Evolutionary conservation across 2,113 vertebrate genomes (phyloP), one percentile per base, ranked within the genome.

Genomic region (Hipposideros armiger): DNA sequence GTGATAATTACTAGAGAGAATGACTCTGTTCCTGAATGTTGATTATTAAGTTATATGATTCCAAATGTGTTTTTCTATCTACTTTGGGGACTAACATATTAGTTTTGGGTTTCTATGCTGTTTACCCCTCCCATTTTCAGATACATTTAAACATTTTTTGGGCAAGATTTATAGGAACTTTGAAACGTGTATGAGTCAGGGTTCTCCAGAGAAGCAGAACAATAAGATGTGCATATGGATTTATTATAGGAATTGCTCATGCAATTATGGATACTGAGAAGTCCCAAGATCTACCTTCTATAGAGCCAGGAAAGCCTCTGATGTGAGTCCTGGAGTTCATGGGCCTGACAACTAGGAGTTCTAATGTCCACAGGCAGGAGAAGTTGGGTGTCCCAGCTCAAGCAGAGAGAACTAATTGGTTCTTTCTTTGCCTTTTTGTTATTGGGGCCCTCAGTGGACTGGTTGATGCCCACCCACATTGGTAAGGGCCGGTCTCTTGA

Each of bases 111-210:
- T 78, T 66, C 54, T 70, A 26, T 91, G 60, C 17, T 94, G 26
- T 90, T 87, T 54, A 60, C 8, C 26, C 8, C 3, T 87, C 19
- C 13, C 30, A 58, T 32, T 66, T 90, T 72, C 52, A 77, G 76
- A 70, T 64, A 40, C 17, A 74, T 85, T 89, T 36, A 13, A 81
- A 77, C 69, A 70, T 58, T 42, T 47, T 54, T 50, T 30, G 1
- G 47, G 22, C n/a, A 69, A 95, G 66, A 45, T 58, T 73, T 70
- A 32, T 78, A 62, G 69, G 73, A 83, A 76, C 69, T 90, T 90
- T 22, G 80, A 15, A 47, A n/a, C 72, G 15, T 8, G 20, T 78
- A 15, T 77, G 24, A 36, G 26, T 77, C 24, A 45, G 16, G 11
- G 16, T 47, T 84, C 40, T 95, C 19, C 17, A 47, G 54, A 85